Evolutionary conservation across 30 jellyfish, hydroid and myxozoan species (phyloP).

Genomic region (Rhopilema esculentum): DNA sequence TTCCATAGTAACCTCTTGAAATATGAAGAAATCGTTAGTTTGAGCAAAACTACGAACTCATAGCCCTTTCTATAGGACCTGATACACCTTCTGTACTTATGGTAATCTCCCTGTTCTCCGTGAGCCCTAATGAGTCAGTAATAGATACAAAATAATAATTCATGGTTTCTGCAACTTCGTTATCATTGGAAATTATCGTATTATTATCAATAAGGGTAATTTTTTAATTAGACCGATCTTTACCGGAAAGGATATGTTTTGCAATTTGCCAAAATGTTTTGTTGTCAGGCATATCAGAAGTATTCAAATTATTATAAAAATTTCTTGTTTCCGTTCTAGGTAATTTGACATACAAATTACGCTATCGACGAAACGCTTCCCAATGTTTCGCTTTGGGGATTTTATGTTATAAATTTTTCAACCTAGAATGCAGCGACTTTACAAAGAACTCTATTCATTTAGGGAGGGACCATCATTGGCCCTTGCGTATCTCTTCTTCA

Average conservation of each 20-base stretch:
- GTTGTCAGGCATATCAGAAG: constrained; percentile 9
- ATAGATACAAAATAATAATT: neutral
- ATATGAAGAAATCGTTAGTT: neutral
- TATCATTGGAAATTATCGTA: constrained; percentile 17
- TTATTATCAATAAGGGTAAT: constrained; percentile 12
- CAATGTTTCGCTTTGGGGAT: constrained; percentile 5
- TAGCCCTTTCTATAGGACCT: constrained; percentile 18
- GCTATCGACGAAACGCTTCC: constrained; percentile 24
- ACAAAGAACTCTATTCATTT: neutral
- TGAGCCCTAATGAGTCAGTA: constrained; percentile 22
- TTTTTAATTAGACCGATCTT: constrained; percentile 2
- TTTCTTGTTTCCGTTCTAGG: constrained; percentile 30
- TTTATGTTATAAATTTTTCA: constrained; percentile 8
- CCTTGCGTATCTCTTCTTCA: neutral
- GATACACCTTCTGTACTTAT: neutral
- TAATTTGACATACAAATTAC: constrained; percentile 18
- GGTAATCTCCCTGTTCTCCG: constrained; percentile 13
- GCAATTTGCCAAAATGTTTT: constrained; percentile 21
- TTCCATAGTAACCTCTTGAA: neutral
- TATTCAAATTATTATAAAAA: constrained; percentile 6
- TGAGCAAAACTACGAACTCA: neutral
- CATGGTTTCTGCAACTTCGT: constrained; percentile 20
- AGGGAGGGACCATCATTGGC: neutral
- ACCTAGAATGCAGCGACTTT: constrained; percentile 16
- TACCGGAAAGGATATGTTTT: constrained; percentile 22